Evolutionary conservation across 2,113 vertebrate species (phyloP).

Genomic region (Camelus dromedarius): DNA sequence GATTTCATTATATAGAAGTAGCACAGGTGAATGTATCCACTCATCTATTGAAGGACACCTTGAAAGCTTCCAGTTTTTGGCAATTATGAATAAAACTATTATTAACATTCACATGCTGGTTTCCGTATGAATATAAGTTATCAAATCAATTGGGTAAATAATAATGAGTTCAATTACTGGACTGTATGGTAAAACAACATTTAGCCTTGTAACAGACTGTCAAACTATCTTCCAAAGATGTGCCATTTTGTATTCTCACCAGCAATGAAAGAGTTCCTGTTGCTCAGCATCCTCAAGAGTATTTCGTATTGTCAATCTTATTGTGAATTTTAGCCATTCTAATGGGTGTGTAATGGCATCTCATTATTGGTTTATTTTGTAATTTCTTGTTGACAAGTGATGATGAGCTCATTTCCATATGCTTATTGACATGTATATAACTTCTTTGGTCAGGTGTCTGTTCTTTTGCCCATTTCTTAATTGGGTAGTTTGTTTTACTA

Average conservation of each 20-base stretch:
- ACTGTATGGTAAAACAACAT: neutral
- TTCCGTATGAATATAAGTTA: conserved; percentile 2
- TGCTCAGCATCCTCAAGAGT: neutral
- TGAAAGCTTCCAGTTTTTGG: neutral
- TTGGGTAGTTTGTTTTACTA: conserved; percentile 12
- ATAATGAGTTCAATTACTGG: neutral
- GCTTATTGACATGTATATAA: neutral
- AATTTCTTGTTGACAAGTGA: conserved; percentile 30
- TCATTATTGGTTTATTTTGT: conserved; percentile 32
- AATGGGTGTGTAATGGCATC: neutral
- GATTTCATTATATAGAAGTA: neutral
- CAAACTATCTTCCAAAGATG: conserved; percentile 45
- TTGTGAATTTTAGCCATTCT: conserved; percentile 5
- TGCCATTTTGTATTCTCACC: neutral
- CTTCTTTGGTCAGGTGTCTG: neutral
- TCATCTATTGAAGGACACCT: neutral
- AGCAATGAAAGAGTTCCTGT: conserved; percentile 1
- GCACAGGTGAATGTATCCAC: neutral
- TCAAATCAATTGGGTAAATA: conserved; percentile 18
- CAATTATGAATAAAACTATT: conserved; percentile 34
- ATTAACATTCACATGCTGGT: neutral
- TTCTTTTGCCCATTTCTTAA: conserved; percentile 26
- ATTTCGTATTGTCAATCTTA: conserved; percentile 45
- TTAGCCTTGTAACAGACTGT: conserved; percentile 31
- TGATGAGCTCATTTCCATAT: neutral